These are phyloP conservation scores for Glossosoma conforme DNA, from an alignment of 1,140 invertebrate species.

Conservation along the genomic window DNA sequence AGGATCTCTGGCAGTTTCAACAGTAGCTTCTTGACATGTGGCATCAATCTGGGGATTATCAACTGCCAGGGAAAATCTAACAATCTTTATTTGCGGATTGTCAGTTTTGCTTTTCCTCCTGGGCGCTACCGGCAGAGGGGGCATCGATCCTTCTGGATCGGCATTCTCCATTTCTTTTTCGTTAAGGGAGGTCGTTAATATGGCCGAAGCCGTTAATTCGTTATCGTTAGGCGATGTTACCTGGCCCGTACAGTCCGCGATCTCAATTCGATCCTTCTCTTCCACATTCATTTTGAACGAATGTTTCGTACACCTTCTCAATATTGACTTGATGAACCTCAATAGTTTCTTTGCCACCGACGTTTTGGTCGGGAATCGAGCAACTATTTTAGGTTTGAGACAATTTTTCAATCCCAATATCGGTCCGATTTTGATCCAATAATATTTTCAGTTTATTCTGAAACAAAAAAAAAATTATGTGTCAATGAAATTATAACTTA, in stretches of 20 bases:
- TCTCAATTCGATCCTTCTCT: conserved; percentile 10
- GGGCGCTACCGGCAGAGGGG: conserved; percentile 7
- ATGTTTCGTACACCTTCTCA: no score
- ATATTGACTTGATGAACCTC: no score
- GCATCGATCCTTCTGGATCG: conserved; percentile 5
- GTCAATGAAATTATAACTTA: no score
- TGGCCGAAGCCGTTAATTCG: conserved; percentile 17
- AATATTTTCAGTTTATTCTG: no score
- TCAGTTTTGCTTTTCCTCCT: conserved; percentile 8
- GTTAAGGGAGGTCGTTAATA: conserved; percentile 14
- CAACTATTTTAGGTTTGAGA: no score
- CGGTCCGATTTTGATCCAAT: no score
- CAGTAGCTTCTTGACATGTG: background rate
- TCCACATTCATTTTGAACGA: no score
- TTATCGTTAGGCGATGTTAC: conserved; percentile 17
- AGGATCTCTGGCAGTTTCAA: background rate
- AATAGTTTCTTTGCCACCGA: no score
- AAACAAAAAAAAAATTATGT: no score
- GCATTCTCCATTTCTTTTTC: conserved; percentile 6
- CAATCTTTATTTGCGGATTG: conserved; percentile 6
- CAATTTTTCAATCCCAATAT: no score
- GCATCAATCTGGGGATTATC: conserved; percentile 2
- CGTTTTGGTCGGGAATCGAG: no score
- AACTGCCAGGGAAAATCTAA: background rate
- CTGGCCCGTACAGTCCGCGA: conserved; percentile 27